Percentiles rank a stretch among this genome's conserved stretches.
phyloP scores from a whole-genome alignment of 2,888 invertebrate species.

The Schrankia costaestrigalis region DNA sequence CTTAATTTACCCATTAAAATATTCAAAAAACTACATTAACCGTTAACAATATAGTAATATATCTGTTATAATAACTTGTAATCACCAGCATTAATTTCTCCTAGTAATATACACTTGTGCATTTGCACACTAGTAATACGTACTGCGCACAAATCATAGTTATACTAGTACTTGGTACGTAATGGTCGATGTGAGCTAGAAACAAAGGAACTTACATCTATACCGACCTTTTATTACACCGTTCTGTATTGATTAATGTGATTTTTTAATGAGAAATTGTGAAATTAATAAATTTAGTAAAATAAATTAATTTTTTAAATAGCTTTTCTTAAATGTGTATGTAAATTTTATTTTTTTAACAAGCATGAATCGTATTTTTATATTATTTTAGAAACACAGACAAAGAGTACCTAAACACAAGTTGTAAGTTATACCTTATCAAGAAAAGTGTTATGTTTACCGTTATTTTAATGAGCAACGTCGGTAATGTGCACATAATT shows the following conservation, averaged over 20 bases:
- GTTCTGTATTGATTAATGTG: constrained; percentile 16
- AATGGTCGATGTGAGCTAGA: constrained; percentile 32
- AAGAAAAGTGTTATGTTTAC: too few relatives aligned
- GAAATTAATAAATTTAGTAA: not conserved
- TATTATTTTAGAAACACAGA: too few relatives aligned
- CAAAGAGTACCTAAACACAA: too few relatives aligned
- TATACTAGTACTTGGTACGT: constrained; percentile 25
- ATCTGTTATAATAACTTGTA: constrained; percentile 8
- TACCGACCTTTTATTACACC: constrained; percentile 33
- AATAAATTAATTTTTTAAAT: too few relatives aligned
- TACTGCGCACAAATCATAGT: constrained; percentile 34
- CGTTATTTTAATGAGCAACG: too few relatives aligned
- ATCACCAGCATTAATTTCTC: constrained; percentile 16
- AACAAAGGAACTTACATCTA: constrained; percentile 45
- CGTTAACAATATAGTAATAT: constrained; percentile 18
- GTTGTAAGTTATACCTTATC: too few relatives aligned
- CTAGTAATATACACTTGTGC: not conserved
- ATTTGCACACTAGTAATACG: constrained; percentile 7
- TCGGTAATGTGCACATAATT: too few relatives aligned
- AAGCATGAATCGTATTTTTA: too few relatives aligned
- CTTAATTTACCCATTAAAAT: too few relatives aligned
- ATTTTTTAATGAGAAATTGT: not conserved
- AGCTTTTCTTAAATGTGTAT: too few relatives aligned
- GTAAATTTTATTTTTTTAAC: too few relatives aligned
- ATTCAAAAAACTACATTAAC: constrained; percentile 9